Conservation (phyloP, 2,888 invertebrate species). For the Choristoneura rosaceana region DNA sequence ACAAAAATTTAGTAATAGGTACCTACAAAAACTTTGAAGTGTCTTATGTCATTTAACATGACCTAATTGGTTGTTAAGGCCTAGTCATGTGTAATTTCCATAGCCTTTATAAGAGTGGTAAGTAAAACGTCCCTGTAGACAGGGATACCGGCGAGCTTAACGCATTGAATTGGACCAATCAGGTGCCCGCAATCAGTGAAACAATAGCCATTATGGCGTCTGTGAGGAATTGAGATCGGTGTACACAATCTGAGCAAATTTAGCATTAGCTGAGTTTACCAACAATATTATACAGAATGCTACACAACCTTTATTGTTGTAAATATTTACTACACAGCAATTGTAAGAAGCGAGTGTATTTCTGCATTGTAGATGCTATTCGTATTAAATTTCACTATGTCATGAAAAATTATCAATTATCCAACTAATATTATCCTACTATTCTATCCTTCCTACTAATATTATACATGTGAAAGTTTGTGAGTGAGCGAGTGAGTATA, state of each 20-base stretch:
- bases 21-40: not conserved
- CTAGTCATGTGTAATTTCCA: not conserved
- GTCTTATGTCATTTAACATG: not conserved
- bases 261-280: not conserved
- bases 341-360: not conserved
- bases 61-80: not conserved
- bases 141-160: not conserved
- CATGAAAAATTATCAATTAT: no score
- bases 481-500: no score
- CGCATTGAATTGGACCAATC: conserved; percentile 2
- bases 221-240: not conserved
- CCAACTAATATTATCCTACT: no score
- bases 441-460: no score
- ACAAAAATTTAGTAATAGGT: no score
- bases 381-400: not conserved
- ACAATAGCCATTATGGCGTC: conserved; percentile 5
- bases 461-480: no score
- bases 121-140: not conserved
- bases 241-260: conserved; percentile 3
- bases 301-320: not conserved
- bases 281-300: not conserved
- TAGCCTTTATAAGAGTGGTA: not conserved
- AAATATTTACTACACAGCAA: no score
- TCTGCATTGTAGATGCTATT: no score
- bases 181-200: conserved; percentile 1